phyloP scores from a whole-genome alignment of 2,797 vertebrate genomes.

The Sternarchorhynchus goeldii region DNA sequence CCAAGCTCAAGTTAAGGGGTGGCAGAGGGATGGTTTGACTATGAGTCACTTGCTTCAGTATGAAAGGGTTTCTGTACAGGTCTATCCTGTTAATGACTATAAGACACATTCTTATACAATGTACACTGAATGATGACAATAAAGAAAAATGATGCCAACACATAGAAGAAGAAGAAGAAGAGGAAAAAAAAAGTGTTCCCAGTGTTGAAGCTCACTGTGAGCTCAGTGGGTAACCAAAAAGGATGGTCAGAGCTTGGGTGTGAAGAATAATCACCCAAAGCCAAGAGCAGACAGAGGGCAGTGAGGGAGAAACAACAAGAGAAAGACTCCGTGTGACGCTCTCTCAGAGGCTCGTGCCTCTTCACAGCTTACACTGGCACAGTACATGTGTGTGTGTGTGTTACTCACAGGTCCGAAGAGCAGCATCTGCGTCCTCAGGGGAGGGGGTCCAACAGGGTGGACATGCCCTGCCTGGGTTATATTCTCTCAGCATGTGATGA shows the following conservation, averaged over 20 bases:
- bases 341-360: too few relatives aligned
- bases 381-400: not conserved
- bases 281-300: too few relatives aligned
- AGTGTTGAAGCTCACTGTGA: too few relatives aligned
- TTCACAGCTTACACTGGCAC: too few relatives aligned
- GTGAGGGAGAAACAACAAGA: too few relatives aligned
- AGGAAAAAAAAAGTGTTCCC: too few relatives aligned
- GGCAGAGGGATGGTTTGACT: not conserved
- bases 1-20: not conserved
- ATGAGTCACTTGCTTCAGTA: not conserved
- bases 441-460: slow-evolving; percentile 70
- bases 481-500: slow-evolving; percentile 79
- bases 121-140: not conserved
- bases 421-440: slow-evolving; percentile 59
- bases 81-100: not conserved
- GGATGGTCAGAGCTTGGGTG: too few relatives aligned
- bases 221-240: too few relatives aligned
- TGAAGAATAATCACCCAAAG: too few relatives aligned
- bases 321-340: too few relatives aligned
- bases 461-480: slow-evolving; percentile 63
- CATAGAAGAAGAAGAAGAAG: too few relatives aligned
- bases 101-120: not conserved
- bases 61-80: not conserved
- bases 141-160: too few relatives aligned
- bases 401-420: slow-evolving; percentile 69